A percentile compares a stretch with the other conserved stretches of the same genome.
These are phyloP conservation scores for Microcebus ravelobensis DNA, from an alignment of 2,113 vertebrate species.

Conservation along the genomic window DNA sequence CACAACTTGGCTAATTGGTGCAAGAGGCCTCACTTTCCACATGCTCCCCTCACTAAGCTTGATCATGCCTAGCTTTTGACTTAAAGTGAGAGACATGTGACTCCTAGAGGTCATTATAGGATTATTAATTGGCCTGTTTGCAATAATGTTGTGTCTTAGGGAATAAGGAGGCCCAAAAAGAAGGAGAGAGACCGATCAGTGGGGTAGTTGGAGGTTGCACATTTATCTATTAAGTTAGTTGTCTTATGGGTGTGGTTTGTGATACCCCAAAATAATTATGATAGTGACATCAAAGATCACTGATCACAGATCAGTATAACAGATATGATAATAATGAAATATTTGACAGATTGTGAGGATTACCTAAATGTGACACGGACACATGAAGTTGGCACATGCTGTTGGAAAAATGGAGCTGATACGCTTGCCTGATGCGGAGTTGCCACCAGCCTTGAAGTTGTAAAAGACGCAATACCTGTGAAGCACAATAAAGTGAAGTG, in stretches of 20 bases:
- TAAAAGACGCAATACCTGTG: background rate
- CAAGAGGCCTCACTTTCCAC: background rate
- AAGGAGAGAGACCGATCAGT: background rate
- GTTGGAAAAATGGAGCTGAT: background rate
- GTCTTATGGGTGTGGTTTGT: background rate
- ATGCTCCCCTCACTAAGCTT: background rate
- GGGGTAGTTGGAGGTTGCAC: background rate
- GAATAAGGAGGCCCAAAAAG: background rate
- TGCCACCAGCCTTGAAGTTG: background rate
- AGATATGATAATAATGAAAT: background rate
- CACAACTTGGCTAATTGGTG: background rate
- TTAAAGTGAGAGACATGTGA: background rate
- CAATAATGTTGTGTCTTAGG: background rate
- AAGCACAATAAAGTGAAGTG: background rate
- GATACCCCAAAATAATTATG: background rate
- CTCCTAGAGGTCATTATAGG: background rate
- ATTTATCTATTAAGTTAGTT: background rate
- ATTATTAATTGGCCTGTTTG: background rate
- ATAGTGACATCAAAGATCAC: background rate
- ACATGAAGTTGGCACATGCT: background rate
- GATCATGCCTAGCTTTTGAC: background rate
- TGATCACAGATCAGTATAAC: background rate
- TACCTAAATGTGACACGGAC: background rate
- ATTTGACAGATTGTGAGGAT: background rate
- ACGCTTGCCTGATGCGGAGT: too few relatives aligned